Evolutionary conservation across 2,888 invertebrate genomes (phyloP).

Genomic region (Acronicta leporina): DNA sequence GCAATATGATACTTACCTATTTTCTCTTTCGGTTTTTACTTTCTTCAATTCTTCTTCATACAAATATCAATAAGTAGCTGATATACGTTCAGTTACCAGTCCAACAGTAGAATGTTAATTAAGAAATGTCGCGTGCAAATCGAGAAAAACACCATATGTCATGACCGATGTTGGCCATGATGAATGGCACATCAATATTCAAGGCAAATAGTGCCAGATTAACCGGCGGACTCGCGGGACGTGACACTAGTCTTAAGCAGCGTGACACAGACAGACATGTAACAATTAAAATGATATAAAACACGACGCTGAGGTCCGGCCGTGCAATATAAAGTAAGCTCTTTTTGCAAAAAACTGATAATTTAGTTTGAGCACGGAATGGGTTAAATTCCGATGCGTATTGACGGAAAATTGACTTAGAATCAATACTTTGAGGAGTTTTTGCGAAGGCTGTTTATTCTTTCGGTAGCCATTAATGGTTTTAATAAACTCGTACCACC

Average conservation of each 20-base stretch:
- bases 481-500: too few relatives aligned
- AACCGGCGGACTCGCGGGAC: conserved; percentile 59
- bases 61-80: neutral
- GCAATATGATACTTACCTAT: too few relatives aligned
- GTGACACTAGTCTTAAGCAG: conserved; percentile 65
- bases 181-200: conserved; percentile 81
- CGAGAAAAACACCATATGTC: conserved; percentile 36
- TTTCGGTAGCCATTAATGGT: too few relatives aligned
- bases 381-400: conserved; percentile 16
- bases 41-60: too few relatives aligned
- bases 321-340: conserved; percentile 36
- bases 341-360: conserved; percentile 18
- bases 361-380: conserved; percentile 23
- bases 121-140: conserved; percentile 22
- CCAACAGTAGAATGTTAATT: conserved; percentile 26
- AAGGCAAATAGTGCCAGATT: conserved; percentile 72
- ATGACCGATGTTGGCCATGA: conserved; percentile 60
- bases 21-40: too few relatives aligned
- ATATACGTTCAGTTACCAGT: conserved; percentile 10
- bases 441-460: neutral
- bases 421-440: neutral
- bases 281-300: conserved; percentile 57
- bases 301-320: conserved; percentile 15
- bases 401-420: conserved; percentile 12
- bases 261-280: conserved; percentile 28